phyloP scores from a whole-genome alignment of 2,888 invertebrate genomes.

The Yponomeuta plumbellus region DNA sequence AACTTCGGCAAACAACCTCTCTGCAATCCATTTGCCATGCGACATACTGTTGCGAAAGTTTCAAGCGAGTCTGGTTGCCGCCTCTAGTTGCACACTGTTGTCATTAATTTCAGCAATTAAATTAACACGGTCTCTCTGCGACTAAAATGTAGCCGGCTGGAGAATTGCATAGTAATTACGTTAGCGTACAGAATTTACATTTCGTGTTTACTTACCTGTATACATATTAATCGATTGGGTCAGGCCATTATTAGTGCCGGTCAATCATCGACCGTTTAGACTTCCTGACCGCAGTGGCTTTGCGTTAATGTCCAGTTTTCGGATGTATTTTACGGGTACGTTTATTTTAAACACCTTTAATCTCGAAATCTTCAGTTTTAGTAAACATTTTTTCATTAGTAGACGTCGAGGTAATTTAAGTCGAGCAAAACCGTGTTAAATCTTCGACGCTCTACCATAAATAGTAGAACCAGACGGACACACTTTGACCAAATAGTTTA shows the following conservation, averaged over 20 bases:
- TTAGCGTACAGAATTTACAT: background rate
- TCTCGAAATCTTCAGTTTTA: too few relatives aligned
- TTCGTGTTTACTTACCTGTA: constrained; percentile 1
- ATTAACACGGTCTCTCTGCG: background rate
- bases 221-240: background rate
- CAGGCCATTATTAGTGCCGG: background rate
- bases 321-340: too few relatives aligned
- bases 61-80: background rate
- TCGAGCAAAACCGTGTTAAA: too few relatives aligned
- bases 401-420: too few relatives aligned
- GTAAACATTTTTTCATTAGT: too few relatives aligned
- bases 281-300: background rate
- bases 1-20: constrained; percentile 71
- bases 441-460: too few relatives aligned
- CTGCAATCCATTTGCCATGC: constrained; percentile 62
- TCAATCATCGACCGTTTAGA: background rate
- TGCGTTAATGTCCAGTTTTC: too few relatives aligned
- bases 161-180: constrained; percentile 5
- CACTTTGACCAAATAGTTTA: too few relatives aligned
- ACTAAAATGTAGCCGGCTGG: constrained; percentile 3
- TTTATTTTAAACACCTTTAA: too few relatives aligned
- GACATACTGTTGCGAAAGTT: constrained; percentile 28
- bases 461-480: too few relatives aligned
- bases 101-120: constrained; percentile 15
- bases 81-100: constrained; percentile 7